Conservation (phyloP, 2,888 invertebrate species). For the Lepas anatifera region DNA sequence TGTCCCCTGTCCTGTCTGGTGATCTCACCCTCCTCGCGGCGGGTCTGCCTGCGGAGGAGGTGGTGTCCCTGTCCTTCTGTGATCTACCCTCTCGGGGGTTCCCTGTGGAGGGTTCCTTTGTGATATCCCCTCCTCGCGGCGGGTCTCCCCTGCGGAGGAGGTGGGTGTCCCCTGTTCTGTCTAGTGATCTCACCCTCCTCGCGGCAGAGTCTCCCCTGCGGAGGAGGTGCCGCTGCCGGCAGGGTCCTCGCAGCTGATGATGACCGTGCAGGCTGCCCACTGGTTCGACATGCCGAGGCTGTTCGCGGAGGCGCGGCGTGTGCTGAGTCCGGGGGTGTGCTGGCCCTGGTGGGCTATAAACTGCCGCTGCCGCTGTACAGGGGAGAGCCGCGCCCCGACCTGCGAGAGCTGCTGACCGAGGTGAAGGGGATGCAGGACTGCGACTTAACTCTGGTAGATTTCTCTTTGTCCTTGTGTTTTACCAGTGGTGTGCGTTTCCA, state of each 20-base stretch:
- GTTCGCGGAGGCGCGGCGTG: not conserved
- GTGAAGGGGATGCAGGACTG: too few species aligned
- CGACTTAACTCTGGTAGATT: too few species aligned
- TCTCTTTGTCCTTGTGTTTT: too few species aligned
- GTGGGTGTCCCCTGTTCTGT: not conserved
- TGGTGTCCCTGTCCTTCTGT: not conserved
- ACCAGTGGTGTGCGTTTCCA: too few species aligned
- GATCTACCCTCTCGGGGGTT: too few species aligned
- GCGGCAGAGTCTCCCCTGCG: not conserved
- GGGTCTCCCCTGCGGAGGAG: too few species aligned
- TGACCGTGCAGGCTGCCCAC: not conserved
- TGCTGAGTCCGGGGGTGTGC: not conserved
- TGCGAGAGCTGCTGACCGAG: not conserved
- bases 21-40: not conserved
- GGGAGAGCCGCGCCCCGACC: not conserved
- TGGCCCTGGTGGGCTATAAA: slow-evolving; percentile 4
- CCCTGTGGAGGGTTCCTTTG: too few species aligned
- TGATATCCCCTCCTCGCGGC: too few species aligned
- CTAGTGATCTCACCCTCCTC: not conserved
- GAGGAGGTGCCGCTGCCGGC: not conserved
- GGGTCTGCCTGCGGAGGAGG: not conserved
- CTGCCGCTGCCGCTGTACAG: not conserved
- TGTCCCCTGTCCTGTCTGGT: not conserved
- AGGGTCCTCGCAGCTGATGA: not conserved
- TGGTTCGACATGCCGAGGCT: not conserved